Base-by-base conservation (phyloP, 2,888 invertebrate genomes). In the Aplocera efformata region DNA sequence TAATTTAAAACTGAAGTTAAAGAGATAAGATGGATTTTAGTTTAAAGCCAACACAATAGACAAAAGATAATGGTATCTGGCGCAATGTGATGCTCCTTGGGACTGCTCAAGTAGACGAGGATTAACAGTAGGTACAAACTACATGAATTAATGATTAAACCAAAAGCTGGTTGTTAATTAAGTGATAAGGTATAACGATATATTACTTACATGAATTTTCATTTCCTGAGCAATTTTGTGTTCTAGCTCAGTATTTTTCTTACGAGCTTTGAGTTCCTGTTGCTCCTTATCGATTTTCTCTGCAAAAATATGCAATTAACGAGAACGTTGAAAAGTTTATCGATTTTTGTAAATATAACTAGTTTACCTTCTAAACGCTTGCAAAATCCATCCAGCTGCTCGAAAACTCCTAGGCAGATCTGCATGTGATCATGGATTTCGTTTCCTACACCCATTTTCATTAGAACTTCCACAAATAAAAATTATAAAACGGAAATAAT, bases 211-310 rank as follows among this genome's bases (percentile, higher is more conserved):
- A 30, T 82, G 56, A 31, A 76, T 40, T 35, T 78, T 77, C 11
- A 67, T 53, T 65, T 84, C 83, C 20, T 76, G 71, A 0, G 71
- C 67, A 7, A 80, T 39, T 63, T 78, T 80, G 0, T 56, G 59
- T 34, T 82, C 77, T 7, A 79, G 36, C 50, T 78, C 81, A 3
- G 67, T 73, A 36, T 77, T 77, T 49, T 77, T 77, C 48, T 73
- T 75, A 21, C 67, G 66, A 1, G 68, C 80, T 36, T 77, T 72
- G 7, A 76, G 33, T 38, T 76, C 66, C 35, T 77, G 70, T 23
- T 77, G 65, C 35, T 78, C 67, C 42, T 68, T 73, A 7, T 70
- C 68, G 1, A 81, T 69, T 60, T 71, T 71, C 4, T 75, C 84
- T 85, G 70, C 27, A 67, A 73, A n/a, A 49, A 24, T 36, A 30